phyloP scores from a whole-genome alignment of 2,113 vertebrate species.

The Ptilonorhynchus violaceus region DNA sequence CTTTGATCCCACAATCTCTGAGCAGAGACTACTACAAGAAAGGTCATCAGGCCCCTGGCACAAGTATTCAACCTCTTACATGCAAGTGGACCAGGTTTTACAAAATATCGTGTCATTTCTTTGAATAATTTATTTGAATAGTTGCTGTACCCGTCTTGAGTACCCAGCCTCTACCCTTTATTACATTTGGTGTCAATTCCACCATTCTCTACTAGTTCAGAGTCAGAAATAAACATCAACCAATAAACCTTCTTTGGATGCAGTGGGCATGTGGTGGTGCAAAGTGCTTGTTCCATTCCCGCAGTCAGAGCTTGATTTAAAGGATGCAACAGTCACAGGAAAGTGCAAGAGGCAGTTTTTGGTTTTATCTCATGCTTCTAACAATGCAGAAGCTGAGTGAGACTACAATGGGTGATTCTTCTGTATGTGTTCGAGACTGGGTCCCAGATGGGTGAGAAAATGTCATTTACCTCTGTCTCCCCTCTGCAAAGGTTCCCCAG shows the following conservation, averaged over 20 bases:
- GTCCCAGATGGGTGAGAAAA: background rate
- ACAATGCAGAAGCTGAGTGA: background rate
- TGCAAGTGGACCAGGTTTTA: background rate
- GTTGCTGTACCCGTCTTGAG: background rate
- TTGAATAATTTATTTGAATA: background rate
- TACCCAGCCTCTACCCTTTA: background rate
- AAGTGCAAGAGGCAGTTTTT: background rate
- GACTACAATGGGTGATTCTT: background rate
- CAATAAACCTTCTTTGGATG: background rate
- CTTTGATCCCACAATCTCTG: background rate
- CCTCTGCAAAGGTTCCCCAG: rapidly evolving
- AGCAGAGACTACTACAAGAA: background rate
- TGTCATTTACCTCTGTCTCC: background rate
- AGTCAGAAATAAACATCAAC: background rate
- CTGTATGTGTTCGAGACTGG: background rate
- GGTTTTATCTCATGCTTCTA: background rate
- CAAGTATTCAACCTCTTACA: background rate
- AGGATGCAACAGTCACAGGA: background rate
- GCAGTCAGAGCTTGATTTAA: background rate
- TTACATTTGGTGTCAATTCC: background rate
- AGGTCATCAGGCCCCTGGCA: constrained; percentile 6
- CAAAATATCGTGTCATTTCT: background rate
- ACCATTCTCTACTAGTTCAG: background rate
- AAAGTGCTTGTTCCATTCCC: background rate
- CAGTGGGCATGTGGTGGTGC: background rate